Evolutionary conservation across 53 echinoderm and acorn worm species (phyloP).

Genomic region (Hippasteria phrygiana): DNA sequence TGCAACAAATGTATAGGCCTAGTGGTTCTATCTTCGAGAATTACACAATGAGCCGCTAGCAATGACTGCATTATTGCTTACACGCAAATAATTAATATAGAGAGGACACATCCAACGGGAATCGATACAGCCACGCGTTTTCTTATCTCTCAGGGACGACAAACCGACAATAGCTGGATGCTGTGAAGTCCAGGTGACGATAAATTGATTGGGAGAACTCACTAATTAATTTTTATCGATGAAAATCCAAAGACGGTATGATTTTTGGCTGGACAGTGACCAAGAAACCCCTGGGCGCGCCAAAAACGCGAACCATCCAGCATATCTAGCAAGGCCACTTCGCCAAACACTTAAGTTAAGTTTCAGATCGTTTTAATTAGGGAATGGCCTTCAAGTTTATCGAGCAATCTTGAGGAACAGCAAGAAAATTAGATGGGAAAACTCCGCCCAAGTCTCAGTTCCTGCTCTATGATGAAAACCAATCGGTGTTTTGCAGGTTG

Average conservation of each 20-base stretch:
- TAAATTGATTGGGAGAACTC: conserved; percentile 32
- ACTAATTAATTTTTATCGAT: conserved; percentile 60
- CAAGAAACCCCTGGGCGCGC: background rate
- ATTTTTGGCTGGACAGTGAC: background rate
- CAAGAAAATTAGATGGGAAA: background rate
- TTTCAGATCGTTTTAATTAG: conserved; percentile 19
- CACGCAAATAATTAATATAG: conserved; percentile 4
- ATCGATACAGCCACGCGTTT: conserved; percentile 21
- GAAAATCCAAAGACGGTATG: background rate
- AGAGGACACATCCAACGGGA: background rate
- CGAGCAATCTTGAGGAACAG: conserved; percentile 3
- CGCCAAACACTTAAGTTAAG: background rate
- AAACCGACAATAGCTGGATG: conserved; percentile 4
- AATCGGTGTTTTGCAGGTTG: background rate
- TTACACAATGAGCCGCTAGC: no score
- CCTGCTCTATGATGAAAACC: background rate
- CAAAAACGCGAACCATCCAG: no score
- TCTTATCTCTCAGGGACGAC: conserved; percentile 38
- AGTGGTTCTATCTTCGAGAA: no score
- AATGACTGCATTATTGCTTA: no score
- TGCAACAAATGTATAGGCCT: no score
- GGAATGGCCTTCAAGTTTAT: conserved; percentile 26
- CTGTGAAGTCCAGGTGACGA: conserved; percentile 24
- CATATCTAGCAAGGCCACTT: background rate
- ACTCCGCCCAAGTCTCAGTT: conserved; percentile 26